Conservation (phyloP, 2,113 vertebrate species). For the Rhineura floridana region DNA sequence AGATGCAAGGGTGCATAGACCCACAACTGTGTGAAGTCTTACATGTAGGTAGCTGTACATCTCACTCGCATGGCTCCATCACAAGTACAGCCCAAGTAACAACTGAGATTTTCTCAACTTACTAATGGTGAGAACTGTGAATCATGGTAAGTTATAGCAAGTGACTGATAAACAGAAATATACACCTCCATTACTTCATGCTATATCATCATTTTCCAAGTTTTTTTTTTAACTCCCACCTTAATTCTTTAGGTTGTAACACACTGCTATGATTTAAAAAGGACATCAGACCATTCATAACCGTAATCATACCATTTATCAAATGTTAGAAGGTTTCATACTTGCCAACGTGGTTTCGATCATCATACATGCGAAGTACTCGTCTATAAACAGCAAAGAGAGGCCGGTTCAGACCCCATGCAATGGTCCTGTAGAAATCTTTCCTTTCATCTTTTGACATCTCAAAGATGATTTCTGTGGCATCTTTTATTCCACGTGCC, state of each 20-base stretch:
- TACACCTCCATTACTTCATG: not conserved
- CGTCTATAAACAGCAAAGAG: constrained; percentile 98
- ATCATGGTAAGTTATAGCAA: too few relatives aligned
- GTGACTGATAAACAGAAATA: not conserved
- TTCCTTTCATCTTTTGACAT: constrained; percentile 99
- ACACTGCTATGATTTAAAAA: not conserved
- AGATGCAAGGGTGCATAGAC: too few relatives aligned
- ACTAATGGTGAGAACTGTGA: not conserved
- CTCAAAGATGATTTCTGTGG: constrained; percentile 98
- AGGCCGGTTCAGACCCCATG: constrained; percentile 93
- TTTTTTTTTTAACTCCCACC: too few relatives aligned
- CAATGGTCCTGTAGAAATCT: constrained; percentile 98
- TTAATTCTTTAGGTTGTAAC: not conserved
- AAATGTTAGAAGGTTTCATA: constrained; percentile 77
- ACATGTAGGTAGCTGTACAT: not conserved
- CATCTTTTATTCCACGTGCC: constrained; percentile 94
- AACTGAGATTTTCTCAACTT: not conserved
- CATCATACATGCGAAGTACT: constrained; percentile 98
- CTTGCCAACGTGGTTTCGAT: constrained; percentile 99
- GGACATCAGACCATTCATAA: constrained; percentile 21
- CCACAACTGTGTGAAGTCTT: too few relatives aligned
- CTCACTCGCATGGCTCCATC: not conserved
- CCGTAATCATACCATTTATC: constrained; percentile 59
- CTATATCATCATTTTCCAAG: not conserved
- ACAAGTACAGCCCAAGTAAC: not conserved